phyloP scores from a whole-genome alignment of 2,888 invertebrate genomes.

The Phengaris arion region DNA sequence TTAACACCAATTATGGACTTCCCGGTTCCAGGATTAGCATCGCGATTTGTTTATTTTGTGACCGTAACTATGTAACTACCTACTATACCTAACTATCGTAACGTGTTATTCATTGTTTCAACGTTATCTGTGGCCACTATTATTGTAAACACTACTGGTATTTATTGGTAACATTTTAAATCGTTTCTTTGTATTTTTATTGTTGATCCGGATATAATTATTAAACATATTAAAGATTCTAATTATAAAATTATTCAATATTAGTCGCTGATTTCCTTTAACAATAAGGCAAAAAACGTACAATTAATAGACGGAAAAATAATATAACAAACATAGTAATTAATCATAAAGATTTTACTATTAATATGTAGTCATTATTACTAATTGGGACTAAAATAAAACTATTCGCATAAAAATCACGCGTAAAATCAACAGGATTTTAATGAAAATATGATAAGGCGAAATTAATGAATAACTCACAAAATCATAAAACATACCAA shows the following conservation, averaged over 20 bases:
- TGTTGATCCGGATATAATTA: no score
- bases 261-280: no score
- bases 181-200: no score
- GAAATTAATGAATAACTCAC: background rate
- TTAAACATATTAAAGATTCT: no score
- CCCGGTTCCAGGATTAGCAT: slow-evolving; percentile 59
- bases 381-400: background rate
- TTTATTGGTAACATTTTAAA: background rate
- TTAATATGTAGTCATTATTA: background rate
- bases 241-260: no score
- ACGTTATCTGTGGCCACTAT: background rate
- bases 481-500: slow-evolving; percentile 28
- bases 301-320: no score
- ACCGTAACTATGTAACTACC: background rate
- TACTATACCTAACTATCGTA: slow-evolving; percentile 14
- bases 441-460: background rate
- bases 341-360: no score
- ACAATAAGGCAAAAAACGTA: no score
- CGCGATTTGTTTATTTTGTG: slow-evolving; percentile 41
- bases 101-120: slow-evolving; percentile 17
- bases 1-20: slow-evolving; percentile 79
- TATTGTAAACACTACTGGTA: background rate
- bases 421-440: background rate
- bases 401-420: background rate
- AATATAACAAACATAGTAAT: no score